These are phyloP conservation scores for Molothrus aeneus DNA, from an alignment of 2,797 vertebrate species.

Conservation along the genomic window DNA sequence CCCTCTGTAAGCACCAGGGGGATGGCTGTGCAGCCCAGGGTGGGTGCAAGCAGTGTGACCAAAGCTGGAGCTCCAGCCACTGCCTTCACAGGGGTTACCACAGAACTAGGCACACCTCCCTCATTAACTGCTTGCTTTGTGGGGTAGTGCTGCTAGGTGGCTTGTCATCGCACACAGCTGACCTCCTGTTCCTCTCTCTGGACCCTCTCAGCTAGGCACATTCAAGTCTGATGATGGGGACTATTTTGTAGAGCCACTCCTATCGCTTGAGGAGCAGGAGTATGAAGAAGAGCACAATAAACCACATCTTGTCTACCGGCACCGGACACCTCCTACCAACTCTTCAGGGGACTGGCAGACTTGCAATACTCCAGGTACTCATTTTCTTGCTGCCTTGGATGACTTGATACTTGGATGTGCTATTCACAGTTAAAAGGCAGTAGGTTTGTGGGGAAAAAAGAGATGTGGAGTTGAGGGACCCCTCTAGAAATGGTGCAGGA, in stretches of 20 bases:
- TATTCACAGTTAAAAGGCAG: background rate
- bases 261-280: conserved; percentile 84
- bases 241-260: conserved; percentile 95
- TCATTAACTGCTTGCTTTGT: accelerated
- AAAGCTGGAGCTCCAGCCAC: background rate
- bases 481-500: background rate
- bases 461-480: background rate
- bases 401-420: background rate
- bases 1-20: background rate
- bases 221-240: conserved; percentile 96
- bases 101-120: background rate
- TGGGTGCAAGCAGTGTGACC: background rate
- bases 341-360: conserved; percentile 71
- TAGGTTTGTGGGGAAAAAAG: background rate
- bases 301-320: conserved; percentile 93
- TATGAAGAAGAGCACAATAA: conserved; percentile 95
- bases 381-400: background rate
- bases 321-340: conserved; percentile 75
- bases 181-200: conserved; percentile 31
- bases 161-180: background rate
- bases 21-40: background rate
- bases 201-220: conserved; percentile 88
- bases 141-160: background rate
- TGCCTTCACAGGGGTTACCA: background rate
- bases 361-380: conserved; percentile 91